These are phyloP conservation scores for Paramormyrops kingsleyae DNA, from an alignment of 2,113 vertebrate species.

Conservation along the genomic window DNA sequence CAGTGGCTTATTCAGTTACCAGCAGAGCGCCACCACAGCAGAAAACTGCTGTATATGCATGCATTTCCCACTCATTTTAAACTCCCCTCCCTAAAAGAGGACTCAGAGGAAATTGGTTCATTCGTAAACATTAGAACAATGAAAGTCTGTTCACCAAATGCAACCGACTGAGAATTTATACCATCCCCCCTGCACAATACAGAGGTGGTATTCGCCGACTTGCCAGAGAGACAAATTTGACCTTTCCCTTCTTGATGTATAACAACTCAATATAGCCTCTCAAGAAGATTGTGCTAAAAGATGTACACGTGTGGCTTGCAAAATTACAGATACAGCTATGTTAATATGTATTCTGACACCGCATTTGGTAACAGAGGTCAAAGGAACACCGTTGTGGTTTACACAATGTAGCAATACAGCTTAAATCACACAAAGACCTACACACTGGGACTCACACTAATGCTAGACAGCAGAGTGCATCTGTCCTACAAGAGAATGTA, in stretches of 20 bases:
- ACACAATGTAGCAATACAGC: background rate
- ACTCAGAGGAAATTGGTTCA: background rate
- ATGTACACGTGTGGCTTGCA: background rate
- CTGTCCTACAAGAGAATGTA: background rate
- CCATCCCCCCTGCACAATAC: background rate
- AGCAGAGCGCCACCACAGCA: background rate
- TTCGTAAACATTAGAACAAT: constrained; percentile 1
- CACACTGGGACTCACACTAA: background rate
- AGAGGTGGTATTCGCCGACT: background rate
- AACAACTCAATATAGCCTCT: background rate
- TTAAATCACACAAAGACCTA: background rate
- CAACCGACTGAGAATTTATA: background rate
- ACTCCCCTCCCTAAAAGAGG: background rate
- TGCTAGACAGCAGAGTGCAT: background rate
- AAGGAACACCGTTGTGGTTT: background rate
- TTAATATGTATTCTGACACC: background rate
- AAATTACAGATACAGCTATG: background rate
- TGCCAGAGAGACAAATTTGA: background rate
- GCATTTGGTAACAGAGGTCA: background rate
- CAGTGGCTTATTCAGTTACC: background rate
- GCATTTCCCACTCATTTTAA: background rate
- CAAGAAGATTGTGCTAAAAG: background rate
- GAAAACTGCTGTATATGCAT: background rate
- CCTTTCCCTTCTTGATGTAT: background rate
- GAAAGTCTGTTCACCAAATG: constrained; percentile 2